phyloP scores from a whole-genome alignment of 2,797 vertebrate genomes.

The Sebastes wilsoni region DNA sequence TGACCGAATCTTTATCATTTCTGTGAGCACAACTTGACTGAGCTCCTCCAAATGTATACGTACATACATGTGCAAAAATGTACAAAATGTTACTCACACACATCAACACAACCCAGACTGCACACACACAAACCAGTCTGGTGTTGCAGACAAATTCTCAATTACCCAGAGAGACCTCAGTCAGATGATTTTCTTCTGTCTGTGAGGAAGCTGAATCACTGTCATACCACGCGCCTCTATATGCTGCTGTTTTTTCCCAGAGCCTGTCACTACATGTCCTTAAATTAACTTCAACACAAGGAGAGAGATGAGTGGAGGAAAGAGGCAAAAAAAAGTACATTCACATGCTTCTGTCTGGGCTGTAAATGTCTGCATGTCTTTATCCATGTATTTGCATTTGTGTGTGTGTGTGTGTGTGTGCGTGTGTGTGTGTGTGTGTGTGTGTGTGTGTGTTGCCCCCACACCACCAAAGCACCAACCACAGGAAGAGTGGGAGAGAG shows the following conservation, averaged over 20 bases:
- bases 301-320: background rate
- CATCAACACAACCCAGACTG: background rate
- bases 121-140: slow-evolving; percentile 32
- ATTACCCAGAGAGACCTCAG: slow-evolving; percentile 50
- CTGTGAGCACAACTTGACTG: background rate
- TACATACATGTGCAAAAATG: background rate
- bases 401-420: slow-evolving; percentile 8
- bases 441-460: slow-evolving; percentile 29
- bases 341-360: slow-evolving; percentile 66
- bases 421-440: slow-evolving; percentile 18
- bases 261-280: slow-evolving; percentile 61
- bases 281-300: slow-evolving; percentile 66
- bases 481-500: slow-evolving; percentile 87
- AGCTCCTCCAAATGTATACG: background rate
- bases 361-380: slow-evolving; percentile 47
- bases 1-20: background rate
- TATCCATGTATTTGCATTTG: slow-evolving; percentile 46
- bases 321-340: slow-evolving; percentile 7
- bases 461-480: slow-evolving; percentile 70
- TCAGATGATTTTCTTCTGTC: slow-evolving; percentile 62
- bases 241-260: slow-evolving; percentile 56
- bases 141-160: slow-evolving; percentile 56
- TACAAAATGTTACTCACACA: background rate
- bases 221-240: slow-evolving; percentile 51
- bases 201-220: slow-evolving; percentile 73